phyloP scores from a whole-genome alignment of 2,888 invertebrate species.

The Stenodera caucasica region DNA sequence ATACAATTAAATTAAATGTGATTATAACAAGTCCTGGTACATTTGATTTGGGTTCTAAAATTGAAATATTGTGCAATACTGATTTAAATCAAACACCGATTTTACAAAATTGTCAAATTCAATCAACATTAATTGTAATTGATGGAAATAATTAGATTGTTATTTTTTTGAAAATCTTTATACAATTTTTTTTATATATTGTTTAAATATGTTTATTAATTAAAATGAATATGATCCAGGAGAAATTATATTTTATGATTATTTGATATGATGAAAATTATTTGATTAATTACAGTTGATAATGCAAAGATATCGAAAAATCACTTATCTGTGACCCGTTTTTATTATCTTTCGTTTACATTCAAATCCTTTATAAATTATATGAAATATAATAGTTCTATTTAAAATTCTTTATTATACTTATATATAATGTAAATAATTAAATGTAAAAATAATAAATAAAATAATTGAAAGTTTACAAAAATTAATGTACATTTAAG shows the following conservation, averaged over 20 bases:
- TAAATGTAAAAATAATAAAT: background rate
- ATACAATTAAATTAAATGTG: constrained; percentile 54
- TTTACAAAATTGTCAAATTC: constrained; percentile 49
- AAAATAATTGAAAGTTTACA: constrained; percentile 7
- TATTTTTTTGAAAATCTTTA: no score
- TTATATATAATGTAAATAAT: background rate
- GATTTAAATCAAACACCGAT: constrained; percentile 38
- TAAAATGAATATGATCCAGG: no score
- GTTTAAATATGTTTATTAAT: constrained; percentile 2
- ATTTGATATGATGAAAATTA: no score
- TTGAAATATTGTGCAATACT: constrained; percentile 58
- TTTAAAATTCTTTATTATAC: no score
- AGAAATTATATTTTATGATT: no score
- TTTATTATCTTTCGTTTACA: background rate
- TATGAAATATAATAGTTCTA: no score
- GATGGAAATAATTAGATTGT: constrained; percentile 35
- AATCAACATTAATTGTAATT: constrained; percentile 48
- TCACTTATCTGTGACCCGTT: no score
- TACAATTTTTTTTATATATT: constrained; percentile 12
- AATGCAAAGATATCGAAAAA: background rate
- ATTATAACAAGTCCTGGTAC: constrained; percentile 67
- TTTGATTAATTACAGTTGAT: no score
- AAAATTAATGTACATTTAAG: background rate
- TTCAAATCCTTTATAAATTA: background rate
- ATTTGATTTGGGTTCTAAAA: constrained; percentile 67